Base-by-base conservation (phyloP, 2,888 invertebrate genomes). In the Andrena hattorfiana region DNA sequence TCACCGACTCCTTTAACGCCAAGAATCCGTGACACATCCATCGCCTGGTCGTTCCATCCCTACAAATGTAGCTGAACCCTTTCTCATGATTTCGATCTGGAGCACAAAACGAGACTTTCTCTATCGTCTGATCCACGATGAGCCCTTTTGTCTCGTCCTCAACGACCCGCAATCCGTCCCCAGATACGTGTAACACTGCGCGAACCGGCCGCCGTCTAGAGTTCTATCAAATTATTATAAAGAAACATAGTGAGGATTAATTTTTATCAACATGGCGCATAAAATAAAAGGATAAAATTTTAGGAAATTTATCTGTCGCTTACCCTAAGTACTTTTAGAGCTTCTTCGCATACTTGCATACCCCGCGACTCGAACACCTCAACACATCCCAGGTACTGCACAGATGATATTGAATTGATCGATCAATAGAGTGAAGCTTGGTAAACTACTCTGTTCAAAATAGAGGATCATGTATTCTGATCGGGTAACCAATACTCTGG, bases 21-120 rank as follows among this genome's bases (percentile, higher is more conserved):
- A 99, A 95, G 94, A 99, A 99, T 54, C 99, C 99, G 95, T 99
- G 99, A 94, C 99, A 99, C 99, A 99, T 99, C 99, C 99, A 99
- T 23, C 99, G 96, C 6, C 99, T 96, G 0, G 99, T 99, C 16
- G 99, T 99, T 80, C 99, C 99, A 94, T 99, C 99, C 80, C 99
- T 96, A 94, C 99, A 99, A 87, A 99, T 99, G 95, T 99, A 99
- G 85, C 99, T 99, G 95, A 99, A 99, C 26, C 99, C 99, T 86
- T 98, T 97, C 92, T 99, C 99, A 93, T 99, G 98, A 94, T 98
- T 99, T 82, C 99, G 96, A 94, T 99, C 99, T 1, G 99, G 99
- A 7, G 99, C 99, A 95, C 99, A 99, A 94, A 99, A 99, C n/a
- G 99, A 99, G 3, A 99, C 99, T 94, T 99, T 99, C 94, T 99